Conservation (phyloP, 2,797 vertebrate species). For the Rhinella marina region DNA sequence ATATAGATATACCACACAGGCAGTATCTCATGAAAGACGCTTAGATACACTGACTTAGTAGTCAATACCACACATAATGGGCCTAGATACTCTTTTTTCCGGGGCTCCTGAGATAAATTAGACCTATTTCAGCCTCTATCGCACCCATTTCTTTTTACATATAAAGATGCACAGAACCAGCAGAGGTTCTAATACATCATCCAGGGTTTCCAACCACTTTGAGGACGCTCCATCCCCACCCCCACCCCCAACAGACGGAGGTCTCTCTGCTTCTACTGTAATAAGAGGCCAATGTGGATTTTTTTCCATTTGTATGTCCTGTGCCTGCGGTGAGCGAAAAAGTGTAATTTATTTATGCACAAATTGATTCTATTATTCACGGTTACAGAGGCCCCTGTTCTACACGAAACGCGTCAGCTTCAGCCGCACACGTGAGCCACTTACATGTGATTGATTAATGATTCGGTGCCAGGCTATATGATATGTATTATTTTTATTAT, state of each 20-base stretch:
- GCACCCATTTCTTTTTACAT: conserved; percentile 11
- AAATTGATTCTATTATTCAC: conserved; percentile 57
- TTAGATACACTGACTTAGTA: not conserved
- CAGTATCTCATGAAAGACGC: not conserved
- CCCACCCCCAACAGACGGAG: not conserved
- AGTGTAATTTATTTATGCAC: conserved; percentile 55
- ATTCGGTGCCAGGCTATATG: not conserved
- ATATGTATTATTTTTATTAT: not conserved
- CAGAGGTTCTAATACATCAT: conserved; percentile 12
- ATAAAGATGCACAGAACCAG: not conserved
- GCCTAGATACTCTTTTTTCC: not conserved
- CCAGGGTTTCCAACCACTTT: conserved; percentile 15
- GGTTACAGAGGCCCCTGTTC: conserved; percentile 22
- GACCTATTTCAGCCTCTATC: conserved; percentile 6
- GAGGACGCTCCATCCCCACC: not conserved
- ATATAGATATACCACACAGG: too few relatives aligned
- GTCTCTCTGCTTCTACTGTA: conserved; percentile 27
- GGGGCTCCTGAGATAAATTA: not conserved
- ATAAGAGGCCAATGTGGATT: conserved; percentile 28
- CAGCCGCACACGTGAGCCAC: conserved; percentile 64
- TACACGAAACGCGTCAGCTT: conserved; percentile 68
- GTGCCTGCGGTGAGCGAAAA: conserved; percentile 43
- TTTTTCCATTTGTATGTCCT: conserved; percentile 45
- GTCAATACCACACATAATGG: not conserved
- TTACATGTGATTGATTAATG: conserved; percentile 73